Conservation (phyloP, 2,113 vertebrate genomes). For the Semicossyphus pulcher region DNA sequence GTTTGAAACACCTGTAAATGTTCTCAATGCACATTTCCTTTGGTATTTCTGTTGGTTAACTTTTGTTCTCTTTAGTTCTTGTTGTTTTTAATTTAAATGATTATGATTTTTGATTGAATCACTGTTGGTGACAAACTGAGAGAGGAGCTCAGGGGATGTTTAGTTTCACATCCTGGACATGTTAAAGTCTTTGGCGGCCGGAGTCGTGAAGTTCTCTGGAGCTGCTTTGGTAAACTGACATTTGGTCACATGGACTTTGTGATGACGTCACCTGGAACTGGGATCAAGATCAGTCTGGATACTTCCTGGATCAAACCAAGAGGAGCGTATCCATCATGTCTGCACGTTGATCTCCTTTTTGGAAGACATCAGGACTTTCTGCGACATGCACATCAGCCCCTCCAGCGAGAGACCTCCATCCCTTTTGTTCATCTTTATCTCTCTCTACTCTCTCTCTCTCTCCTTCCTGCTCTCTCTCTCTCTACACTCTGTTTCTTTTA, state of each 20-base stretch:
- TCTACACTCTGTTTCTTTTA: slow-evolving; percentile 1
- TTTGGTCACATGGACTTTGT: background rate
- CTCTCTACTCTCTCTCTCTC: background rate
- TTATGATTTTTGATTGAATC: background rate
- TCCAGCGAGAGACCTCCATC: background rate
- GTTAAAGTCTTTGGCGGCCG: background rate
- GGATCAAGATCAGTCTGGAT: slow-evolving; percentile 9
- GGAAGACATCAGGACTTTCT: slow-evolving; percentile 25
- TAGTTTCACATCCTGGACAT: background rate
- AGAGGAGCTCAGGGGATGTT: slow-evolving; percentile 11
- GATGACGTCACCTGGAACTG: background rate
- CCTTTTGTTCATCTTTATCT: slow-evolving; percentile 16
- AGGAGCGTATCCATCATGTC: background rate
- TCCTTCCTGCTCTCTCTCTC: background rate
- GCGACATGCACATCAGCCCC: background rate
- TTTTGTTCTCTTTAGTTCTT: slow-evolving; percentile 37
- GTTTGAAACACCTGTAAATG: no score
- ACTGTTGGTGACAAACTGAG: slow-evolving; percentile 1
- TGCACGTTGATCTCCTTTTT: slow-evolving; percentile 1
- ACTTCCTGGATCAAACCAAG: background rate
- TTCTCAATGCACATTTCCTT: slow-evolving; percentile 17
- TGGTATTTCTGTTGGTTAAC: slow-evolving; percentile 31
- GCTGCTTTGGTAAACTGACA: background rate
- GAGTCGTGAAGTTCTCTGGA: background rate
- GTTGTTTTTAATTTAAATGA: slow-evolving; percentile 14